Conservation (phyloP, 2,888 invertebrate genomes). For the Lithophane leautieri region DNA sequence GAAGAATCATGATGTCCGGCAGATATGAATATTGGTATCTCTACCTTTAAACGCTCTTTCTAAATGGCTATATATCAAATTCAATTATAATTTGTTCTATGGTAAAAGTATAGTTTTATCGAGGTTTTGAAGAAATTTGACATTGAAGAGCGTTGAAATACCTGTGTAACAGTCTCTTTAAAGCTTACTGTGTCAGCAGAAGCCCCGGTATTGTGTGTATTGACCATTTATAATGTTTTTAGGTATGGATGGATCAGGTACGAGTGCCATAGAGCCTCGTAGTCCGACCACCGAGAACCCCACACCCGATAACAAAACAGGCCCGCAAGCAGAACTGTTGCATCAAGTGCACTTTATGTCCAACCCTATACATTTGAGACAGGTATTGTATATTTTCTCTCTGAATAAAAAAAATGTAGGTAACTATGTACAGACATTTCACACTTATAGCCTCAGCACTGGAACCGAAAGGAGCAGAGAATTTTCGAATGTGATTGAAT, state of each 20-base stretch:
- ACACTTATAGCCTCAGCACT: neutral
- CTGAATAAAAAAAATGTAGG: neutral
- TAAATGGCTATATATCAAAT: neutral
- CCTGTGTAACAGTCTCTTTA: neutral
- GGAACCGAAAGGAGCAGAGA: neutral
- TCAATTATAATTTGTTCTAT: neutral
- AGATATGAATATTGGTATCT: neutral
- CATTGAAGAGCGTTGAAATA: neutral
- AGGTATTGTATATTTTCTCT: conserved; percentile 70
- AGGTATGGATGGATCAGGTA: conserved; percentile 70
- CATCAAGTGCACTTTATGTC: conserved; percentile 86
- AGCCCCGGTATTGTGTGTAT: neutral
- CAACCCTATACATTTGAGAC: conserved; percentile 85
- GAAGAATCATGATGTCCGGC: neutral
- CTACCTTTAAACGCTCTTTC: neutral
- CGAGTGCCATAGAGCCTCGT: conserved; percentile 60
- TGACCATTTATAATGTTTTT: conserved; percentile 7
- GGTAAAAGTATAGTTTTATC: neutral
- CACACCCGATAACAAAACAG: conserved; percentile 63
- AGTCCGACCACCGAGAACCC: conserved; percentile 70
- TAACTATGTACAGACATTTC: neutral
- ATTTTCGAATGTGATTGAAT: neutral
- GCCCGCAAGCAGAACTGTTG: conserved; percentile 81
- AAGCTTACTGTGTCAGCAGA: neutral
- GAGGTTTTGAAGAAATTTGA: neutral